Evolutionary conservation across 2,797 vertebrate genomes (phyloP), one percentile per base, ranked within the genome.

Genomic region (Schizopygopsis pylzovi): DNA sequence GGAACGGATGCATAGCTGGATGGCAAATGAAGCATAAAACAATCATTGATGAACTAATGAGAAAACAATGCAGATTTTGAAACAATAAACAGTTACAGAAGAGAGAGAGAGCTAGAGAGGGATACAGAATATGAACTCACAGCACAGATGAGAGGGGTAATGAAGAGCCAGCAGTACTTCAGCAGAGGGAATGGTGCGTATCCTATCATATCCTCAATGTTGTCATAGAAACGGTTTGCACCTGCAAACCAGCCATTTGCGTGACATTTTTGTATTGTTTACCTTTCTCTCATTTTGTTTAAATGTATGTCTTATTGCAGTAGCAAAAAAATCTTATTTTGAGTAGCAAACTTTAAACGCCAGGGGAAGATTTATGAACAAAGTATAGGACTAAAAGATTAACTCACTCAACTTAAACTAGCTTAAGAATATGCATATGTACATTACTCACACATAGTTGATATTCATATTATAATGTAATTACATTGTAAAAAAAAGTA

Each of bases 171-270:
- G 91, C 95, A 96, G 92, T 95, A 96, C 90, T 96, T 96, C 77
- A 96, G 81, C 79, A 93, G 39, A 1, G 91, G 88, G 61, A 91
- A 72, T 0, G 94, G 95, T 6, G 1, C 43, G 81, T 94, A 95
- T 49, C 96, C 96, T 16, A 96, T 94, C 96, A 96, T 96, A 91
- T 96, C 95, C 82, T 94, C 87, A 3, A 96, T 95, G 93, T 96
- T 96, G 92, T 95, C 92, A 88, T 91, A 92, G 93, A 96, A 96
- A 91, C 95, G 95, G 86, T 96, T 93, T 0, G 91, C 96, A 67
- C 96, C 96, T 96, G 90, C 45, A 92, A 70, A 54, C 28, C 63
- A 79, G n/a, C 16, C 41, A 75, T 75, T 83, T 39, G 13, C 49
- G 90, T 86, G 82, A 37, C 25, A 52, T 39, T 25, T 83, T 52